Conservation (phyloP, 1,140 invertebrate genomes). For the Trachelipus rathkii region DNA sequence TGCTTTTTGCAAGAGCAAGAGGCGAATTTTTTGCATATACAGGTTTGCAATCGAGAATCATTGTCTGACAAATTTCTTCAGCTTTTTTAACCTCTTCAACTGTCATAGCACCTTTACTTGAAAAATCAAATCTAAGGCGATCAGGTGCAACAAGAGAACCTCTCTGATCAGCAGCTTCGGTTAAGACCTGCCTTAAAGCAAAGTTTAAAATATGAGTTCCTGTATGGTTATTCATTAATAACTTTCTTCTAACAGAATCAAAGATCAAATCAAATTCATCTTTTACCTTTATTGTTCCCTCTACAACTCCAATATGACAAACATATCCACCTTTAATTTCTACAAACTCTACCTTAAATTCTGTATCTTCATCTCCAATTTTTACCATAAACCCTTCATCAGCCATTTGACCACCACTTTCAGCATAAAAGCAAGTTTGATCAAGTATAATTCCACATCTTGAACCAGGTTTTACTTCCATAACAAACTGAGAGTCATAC, state of each 20-base stretch:
- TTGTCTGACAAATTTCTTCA: conserved; percentile 71
- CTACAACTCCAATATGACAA: conserved; percentile 79
- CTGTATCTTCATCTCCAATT: conserved; percentile 60
- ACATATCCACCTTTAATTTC: conserved; percentile 95
- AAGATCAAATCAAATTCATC: conserved; percentile 79
- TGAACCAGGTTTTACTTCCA: conserved; percentile 73
- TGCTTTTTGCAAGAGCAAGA: conserved; percentile 78
- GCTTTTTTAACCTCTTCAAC: conserved; percentile 76
- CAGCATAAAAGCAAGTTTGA: conserved; percentile 88
- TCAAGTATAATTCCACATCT: conserved; percentile 92
- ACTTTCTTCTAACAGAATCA: conserved; percentile 71
- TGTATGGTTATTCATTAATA: conserved; percentile 98
- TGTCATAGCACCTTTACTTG: conserved; percentile 87
- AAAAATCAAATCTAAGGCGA: conserved; percentile 93
- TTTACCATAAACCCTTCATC: conserved; percentile 84
- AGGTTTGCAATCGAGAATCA: conserved; percentile 72
- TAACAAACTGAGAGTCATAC: conserved; percentile 77
- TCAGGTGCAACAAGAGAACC: conserved; percentile 98
- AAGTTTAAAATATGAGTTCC: conserved; percentile 97
- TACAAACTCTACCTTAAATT: conserved; percentile 90
- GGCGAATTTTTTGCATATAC: conserved; percentile 89
- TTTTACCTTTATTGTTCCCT: conserved; percentile 75
- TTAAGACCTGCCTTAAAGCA: conserved; percentile 81
- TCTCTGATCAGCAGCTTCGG: conserved; percentile 88
- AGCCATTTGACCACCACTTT: conserved; percentile 97